A percentile compares a stretch with the other conserved stretches of the same genome.
Conservation (phyloP, 2,113 vertebrate genomes). For the Serinus canaria region DNA sequence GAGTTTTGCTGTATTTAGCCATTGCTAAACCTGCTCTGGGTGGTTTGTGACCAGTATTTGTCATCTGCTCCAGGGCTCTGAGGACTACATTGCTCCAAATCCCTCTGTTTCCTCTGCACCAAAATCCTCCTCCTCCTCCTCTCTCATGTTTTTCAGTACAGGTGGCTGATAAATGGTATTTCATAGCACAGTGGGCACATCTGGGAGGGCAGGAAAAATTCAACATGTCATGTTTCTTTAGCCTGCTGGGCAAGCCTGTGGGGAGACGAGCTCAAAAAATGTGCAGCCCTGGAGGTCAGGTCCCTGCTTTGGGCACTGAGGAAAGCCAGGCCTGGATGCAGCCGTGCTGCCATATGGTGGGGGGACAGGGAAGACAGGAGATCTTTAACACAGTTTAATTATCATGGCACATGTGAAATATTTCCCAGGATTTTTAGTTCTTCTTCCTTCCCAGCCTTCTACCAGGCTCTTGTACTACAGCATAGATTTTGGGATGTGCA, state of each 20-base stretch:
- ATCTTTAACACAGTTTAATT: not conserved
- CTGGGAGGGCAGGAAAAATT: not conserved
- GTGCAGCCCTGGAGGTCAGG: not conserved
- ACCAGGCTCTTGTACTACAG: rapidly evolving
- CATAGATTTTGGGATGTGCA: not conserved
- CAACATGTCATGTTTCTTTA: not conserved
- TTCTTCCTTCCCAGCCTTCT: not conserved
- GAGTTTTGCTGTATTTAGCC: not conserved
- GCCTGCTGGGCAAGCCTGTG: not conserved
- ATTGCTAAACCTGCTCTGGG: not conserved
- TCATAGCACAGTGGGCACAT: not conserved
- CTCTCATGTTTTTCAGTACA: not conserved
- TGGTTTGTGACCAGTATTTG: not conserved
- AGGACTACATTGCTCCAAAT: not conserved
- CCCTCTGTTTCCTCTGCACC: not conserved
- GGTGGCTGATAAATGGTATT: not conserved
- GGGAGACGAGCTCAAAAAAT: not conserved
- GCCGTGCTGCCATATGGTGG: not conserved
- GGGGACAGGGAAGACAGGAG: not conserved
- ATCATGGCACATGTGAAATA: not conserved
- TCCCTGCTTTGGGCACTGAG: not conserved
- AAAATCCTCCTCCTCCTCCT: not conserved
- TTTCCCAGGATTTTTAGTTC: not conserved
- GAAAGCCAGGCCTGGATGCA: not conserved
- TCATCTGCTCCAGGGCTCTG: not conserved